Evolutionary conservation across 2,797 vertebrate genomes (phyloP), one percentile per base, ranked within the genome.

Genomic region (Anableps anableps): DNA sequence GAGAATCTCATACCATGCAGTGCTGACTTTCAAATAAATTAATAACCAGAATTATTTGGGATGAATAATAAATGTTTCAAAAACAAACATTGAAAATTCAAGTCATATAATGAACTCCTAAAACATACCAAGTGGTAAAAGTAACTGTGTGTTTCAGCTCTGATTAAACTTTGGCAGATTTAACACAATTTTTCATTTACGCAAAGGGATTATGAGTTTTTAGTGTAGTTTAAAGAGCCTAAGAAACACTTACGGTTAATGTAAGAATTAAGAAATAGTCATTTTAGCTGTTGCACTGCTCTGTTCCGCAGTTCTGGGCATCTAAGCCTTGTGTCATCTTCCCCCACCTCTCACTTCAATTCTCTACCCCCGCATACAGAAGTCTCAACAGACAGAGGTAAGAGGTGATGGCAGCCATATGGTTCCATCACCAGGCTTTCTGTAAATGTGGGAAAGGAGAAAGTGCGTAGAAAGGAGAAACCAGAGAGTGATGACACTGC

Each of bases 371-470:
- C 23, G 7, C 36, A 71, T 51, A 79, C 9, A 82, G 73, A 74
- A 72, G 45, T 19, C 60, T 9, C 77, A 36, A 4, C 50, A 3
- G 38, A 72, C 36, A 41, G 23, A 45, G 29, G 72, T 60, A 50
- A 41, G 23, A 45, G 29, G 72, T 60, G 55, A 68, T 38, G 72
- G 77, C 74, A 68, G 45, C 58, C 62, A 36, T 62, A 14, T 68
- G 76, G 50, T 55, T 77, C 73, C 58, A 74, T 55, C 75, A 78
- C 34, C 53, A 41, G 74, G 55, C 62, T 72, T 81, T 76, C 58
- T 77, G 29, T 9, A 72, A 83, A 78, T 41, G 80, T 72, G 74
- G 71, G 29, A 86, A 74, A 58, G 31, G 71, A 84, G 74, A 79
- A 77, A 55, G 78, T 62, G 58, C 74, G 71, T 10, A 2, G 47